A percentile compares a stretch with the other conserved stretches of the same genome.
phyloP scores from a whole-genome alignment of 2,113 vertebrate genomes.

The Pseudolaguvia tuberculata region DNA sequence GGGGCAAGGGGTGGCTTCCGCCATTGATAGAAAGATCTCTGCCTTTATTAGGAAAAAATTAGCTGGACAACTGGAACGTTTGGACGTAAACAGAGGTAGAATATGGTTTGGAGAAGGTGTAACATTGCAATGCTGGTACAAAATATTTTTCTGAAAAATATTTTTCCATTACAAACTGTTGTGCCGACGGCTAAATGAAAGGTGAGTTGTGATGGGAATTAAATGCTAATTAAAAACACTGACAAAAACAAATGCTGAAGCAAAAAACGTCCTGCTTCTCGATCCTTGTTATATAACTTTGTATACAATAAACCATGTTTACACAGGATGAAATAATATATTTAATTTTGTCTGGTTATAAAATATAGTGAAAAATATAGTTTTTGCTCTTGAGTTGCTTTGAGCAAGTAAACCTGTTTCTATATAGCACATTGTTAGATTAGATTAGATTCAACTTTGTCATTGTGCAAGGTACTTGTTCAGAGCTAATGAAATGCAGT shows the following conservation, averaged over 20 bases:
- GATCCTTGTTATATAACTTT: neutral
- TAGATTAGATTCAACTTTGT: no score
- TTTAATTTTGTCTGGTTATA: neutral
- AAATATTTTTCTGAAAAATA: constrained; percentile 9
- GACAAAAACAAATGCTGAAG: constrained; percentile 5
- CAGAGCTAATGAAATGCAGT: no score
- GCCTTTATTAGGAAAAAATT: constrained; percentile 50
- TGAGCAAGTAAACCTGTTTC: constrained; percentile 19
- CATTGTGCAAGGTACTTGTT: no score
- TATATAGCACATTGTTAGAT: constrained; percentile 6
- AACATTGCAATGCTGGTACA: constrained; percentile 15
- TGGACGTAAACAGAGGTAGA: constrained; percentile 15
- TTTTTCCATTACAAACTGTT: constrained; percentile 21
- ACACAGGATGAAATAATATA: neutral
- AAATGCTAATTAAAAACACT: neutral
- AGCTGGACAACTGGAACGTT: constrained; percentile 16
- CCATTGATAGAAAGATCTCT: constrained; percentile 17
- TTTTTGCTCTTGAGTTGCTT: constrained; percentile 17
- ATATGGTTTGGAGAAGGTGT: constrained; percentile 11
- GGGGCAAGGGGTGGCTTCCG: constrained; percentile 51
- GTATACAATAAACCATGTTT: neutral
- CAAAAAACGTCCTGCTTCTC: neutral
- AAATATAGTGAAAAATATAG: constrained; percentile 10
- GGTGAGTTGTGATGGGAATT: neutral
- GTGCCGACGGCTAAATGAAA: neutral